Conservation (phyloP, 2,888 invertebrate genomes). For the Clostera curtula region DNA sequence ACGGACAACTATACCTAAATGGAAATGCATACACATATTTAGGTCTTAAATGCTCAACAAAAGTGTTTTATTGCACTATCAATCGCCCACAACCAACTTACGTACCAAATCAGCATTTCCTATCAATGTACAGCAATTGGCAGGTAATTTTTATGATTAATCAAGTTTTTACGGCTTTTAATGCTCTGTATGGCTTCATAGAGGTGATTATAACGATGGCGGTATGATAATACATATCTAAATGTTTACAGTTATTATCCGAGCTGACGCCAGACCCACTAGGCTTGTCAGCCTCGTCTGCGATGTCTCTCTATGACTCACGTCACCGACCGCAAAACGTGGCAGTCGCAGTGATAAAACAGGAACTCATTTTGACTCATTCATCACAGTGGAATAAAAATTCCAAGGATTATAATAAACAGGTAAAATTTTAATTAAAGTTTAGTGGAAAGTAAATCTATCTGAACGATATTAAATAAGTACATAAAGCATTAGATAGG, state of each 20-base stretch:
- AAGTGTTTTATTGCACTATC: constrained; percentile 93
- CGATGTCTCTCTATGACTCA: constrained; percentile 85
- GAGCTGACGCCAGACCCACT: constrained; percentile 80
- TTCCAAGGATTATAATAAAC: constrained; percentile 53
- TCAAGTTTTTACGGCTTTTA: constrained; percentile 4
- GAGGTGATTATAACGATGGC: constrained; percentile 11
- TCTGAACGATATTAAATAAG: too few relatives aligned
- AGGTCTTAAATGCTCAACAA: constrained; percentile 92
- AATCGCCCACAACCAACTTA: constrained; percentile 97
- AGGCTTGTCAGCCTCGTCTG: constrained; percentile 79
- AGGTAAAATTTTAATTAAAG: constrained; percentile 41
- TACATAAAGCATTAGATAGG: too few relatives aligned
- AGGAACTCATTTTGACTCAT: constrained; percentile 78
- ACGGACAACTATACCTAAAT: constrained; percentile 90
- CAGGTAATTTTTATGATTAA: constrained; percentile 70
- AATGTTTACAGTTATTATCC: constrained; percentile 76
- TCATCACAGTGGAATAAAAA: constrained; percentile 77
- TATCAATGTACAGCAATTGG: constrained; percentile 99
- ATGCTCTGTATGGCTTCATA: constrained; percentile 2
- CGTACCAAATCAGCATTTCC: constrained; percentile 89
- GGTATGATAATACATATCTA: constrained; percentile 28
- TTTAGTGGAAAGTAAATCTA: too few relatives aligned
- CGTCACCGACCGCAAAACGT: constrained; percentile 80
- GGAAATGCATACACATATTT: constrained; percentile 94
- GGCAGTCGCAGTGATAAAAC: constrained; percentile 76